Evolutionary conservation across 2,797 vertebrate genomes (phyloP).

Genomic region (Amphiprion clarkii): DNA sequence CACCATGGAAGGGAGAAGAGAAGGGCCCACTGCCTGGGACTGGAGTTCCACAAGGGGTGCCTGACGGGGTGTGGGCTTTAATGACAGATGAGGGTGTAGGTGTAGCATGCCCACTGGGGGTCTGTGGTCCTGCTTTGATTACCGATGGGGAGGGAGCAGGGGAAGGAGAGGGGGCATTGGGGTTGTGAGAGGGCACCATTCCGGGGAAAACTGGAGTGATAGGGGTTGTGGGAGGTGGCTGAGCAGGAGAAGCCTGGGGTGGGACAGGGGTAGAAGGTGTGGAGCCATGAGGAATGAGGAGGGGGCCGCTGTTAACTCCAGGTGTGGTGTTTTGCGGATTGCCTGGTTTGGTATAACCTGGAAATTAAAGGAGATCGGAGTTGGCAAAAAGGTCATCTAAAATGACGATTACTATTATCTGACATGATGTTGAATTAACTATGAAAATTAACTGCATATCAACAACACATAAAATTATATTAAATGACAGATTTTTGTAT

Average conservation of each 20-base stretch:
- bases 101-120: constrained; percentile 72
- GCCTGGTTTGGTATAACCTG: constrained; percentile 91
- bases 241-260: constrained; percentile 87
- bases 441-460: not conserved
- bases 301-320: constrained; percentile 80
- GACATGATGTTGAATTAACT: not conserved
- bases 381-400: not conserved
- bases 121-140: constrained; percentile 89
- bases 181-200: constrained; percentile 87
- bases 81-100: constrained; percentile 85
- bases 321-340: constrained; percentile 87
- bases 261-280: constrained; percentile 88
- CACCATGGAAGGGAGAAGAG: constrained; percentile 79
- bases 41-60: constrained; percentile 86
- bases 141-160: constrained; percentile 88
- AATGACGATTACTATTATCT: not conserved
- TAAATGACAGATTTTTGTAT: not conserved
- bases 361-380: constrained; percentile 27
- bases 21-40: constrained; percentile 82
- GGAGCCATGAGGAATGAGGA: constrained; percentile 90
- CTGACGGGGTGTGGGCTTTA: constrained; percentile 85
- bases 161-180: constrained; percentile 76
- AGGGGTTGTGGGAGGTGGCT: constrained; percentile 86
- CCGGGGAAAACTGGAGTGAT: constrained; percentile 91
- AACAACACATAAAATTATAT: not conserved